Conservation (phyloP, 2,888 invertebrate genomes). For the Archaeoteleia sp. region DNA sequence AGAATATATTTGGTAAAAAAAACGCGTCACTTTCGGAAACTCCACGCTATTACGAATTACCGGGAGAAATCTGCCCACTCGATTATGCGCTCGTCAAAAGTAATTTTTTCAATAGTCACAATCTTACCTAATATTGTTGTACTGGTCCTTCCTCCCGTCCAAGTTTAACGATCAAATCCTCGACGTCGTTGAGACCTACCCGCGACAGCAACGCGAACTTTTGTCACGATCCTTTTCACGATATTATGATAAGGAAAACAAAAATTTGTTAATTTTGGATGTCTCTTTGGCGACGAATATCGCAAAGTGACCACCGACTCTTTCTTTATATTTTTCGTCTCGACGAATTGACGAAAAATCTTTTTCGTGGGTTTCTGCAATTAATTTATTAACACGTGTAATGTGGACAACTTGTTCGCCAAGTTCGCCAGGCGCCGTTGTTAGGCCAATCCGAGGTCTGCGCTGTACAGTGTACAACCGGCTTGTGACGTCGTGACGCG, state of each 20-base stretch:
- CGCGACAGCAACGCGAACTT: no score
- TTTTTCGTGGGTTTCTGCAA: constrained; percentile 4
- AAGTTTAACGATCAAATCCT: no score
- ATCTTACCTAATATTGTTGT: constrained; percentile 41
- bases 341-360: constrained; percentile 14
- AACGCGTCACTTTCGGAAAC: neutral
- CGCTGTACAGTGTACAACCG: constrained; percentile 53
- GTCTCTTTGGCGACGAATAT: no score
- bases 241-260: no score
- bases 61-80: constrained; percentile 20
- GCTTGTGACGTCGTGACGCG: constrained; percentile 52
- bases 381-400: constrained; percentile 4
- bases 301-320: no score
- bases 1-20: neutral
- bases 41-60: neutral
- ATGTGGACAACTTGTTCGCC: constrained; percentile 27
- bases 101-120: constrained; percentile 4
- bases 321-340: neutral
- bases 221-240: no score
- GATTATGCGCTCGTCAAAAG: constrained; percentile 23
- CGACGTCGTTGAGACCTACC: no score
- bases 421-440: constrained; percentile 37
- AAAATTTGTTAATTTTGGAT: neutral
- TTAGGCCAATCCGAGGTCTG: constrained; percentile 44
- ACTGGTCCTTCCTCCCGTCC: no score